A percentile compares a stretch with the other conserved stretches of the same genome.
Evolutionary conservation across 2,888 invertebrate species (phyloP).

Genomic region (Willowsia nigromaculata): DNA sequence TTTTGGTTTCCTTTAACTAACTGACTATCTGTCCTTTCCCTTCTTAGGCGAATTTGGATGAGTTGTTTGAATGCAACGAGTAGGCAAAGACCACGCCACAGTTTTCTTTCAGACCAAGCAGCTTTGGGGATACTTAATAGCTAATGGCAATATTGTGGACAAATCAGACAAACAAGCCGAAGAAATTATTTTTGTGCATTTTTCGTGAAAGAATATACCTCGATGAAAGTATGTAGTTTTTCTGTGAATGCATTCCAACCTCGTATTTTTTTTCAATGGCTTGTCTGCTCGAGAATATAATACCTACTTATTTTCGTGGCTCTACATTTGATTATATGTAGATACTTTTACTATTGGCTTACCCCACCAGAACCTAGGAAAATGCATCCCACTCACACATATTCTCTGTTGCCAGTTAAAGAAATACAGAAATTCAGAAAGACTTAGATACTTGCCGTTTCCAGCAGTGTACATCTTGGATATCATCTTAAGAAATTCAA

Average conservation of each 20-base stretch:
- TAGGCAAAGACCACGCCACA: background rate
- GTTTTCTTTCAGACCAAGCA: background rate
- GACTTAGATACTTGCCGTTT: background rate
- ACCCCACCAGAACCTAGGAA: background rate
- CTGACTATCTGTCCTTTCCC: conserved; percentile 27
- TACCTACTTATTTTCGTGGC: too few species aligned
- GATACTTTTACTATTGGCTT: background rate
- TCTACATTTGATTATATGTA: background rate
- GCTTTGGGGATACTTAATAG: background rate
- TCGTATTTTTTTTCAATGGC: too few species aligned
- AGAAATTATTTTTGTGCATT: conserved; percentile 33
- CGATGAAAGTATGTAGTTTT: background rate
- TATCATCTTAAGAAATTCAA: background rate
- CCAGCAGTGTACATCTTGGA: too few species aligned
- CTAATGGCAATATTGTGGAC: conserved; percentile 11
- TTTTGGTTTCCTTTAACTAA: conserved; percentile 53
- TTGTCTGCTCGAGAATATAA: too few species aligned
- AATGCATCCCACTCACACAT: background rate
- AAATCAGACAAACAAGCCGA: conserved; percentile 7
- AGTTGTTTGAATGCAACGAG: background rate
- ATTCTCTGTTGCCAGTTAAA: background rate
- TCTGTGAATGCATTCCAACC: background rate
- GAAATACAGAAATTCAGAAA: background rate
- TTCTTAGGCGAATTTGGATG: background rate
- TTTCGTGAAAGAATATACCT: background rate